These are phyloP conservation scores for Harpegnathos saltator DNA, from an alignment of 1,140 invertebrate species.

Conservation along the genomic window DNA sequence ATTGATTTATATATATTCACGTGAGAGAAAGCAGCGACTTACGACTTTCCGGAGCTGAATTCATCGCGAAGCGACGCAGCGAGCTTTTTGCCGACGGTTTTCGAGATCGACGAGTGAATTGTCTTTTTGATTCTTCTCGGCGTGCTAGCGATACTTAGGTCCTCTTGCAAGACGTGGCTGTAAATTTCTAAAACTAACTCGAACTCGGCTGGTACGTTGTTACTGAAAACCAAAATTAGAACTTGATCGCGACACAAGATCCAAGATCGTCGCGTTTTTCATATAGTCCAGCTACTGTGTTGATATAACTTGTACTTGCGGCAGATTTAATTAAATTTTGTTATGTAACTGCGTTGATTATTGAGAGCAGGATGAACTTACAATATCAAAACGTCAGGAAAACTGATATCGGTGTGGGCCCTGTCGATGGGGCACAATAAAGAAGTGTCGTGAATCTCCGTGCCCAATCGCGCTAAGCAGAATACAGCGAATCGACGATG, in stretches of 20 bases:
- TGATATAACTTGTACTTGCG: neutral
- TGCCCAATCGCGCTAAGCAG: slow-evolving; percentile 89
- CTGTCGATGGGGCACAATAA: slow-evolving; percentile 90
- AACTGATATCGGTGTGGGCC: slow-evolving; percentile 90
- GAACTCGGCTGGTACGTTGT: slow-evolving; percentile 89
- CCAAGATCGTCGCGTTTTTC: neutral
- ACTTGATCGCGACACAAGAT: neutral
- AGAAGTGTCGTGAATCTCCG: slow-evolving; percentile 90
- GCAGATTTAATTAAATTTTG: neutral
- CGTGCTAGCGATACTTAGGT: slow-evolving; percentile 90
- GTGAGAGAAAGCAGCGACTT: slow-evolving; percentile 65
- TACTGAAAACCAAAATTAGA: slow-evolving; percentile 84
- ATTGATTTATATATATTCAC: slow-evolving; percentile 13
- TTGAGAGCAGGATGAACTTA: slow-evolving; percentile 82
- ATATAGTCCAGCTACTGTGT: neutral
- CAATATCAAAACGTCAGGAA: slow-evolving; percentile 90
- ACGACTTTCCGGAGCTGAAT: slow-evolving; percentile 86
- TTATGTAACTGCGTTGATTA: neutral
- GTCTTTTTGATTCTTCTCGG: slow-evolving; percentile 89
- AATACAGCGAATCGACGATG: slow-evolving; percentile 91
- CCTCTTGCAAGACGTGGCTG: slow-evolving; percentile 89
- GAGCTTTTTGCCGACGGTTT: slow-evolving; percentile 89
- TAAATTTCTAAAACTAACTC: slow-evolving; percentile 90
- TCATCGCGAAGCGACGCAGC: slow-evolving; percentile 87
- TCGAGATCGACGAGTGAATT: slow-evolving; percentile 90